phyloP scores from a whole-genome alignment of 2,113 vertebrate species.

The Apaloderma vittatum region DNA sequence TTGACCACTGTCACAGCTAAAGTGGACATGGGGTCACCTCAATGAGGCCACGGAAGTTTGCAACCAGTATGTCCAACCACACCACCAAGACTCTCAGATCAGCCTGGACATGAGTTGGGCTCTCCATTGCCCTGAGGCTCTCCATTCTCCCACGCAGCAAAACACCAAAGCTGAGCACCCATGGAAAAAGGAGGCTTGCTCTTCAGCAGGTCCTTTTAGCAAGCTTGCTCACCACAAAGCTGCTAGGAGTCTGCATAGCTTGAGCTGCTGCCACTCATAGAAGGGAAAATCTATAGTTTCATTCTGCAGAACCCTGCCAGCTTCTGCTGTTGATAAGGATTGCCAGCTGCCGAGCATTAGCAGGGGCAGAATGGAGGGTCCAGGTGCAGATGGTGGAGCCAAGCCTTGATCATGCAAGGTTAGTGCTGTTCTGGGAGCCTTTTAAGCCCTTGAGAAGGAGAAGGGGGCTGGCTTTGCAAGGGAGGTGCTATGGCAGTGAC shows the following conservation, averaged over 20 bases:
- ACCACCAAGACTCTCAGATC: not conserved
- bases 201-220: not conserved
- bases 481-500: not conserved
- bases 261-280: not conserved
- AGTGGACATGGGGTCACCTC: not conserved
- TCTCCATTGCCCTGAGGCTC: not conserved
- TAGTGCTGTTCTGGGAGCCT: not conserved
- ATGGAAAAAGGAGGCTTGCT: not conserved
- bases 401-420: not conserved
- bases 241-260: not conserved
- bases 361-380: not conserved
- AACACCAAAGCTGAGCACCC: not conserved
- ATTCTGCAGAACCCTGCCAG: not conserved
- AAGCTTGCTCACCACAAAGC: not conserved
- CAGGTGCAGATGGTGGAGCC: not conserved
- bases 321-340: not conserved
- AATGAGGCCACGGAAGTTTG: fast-evolving
- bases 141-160: fast-evolving
- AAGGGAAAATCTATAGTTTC: not conserved
- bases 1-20: fast-evolving
- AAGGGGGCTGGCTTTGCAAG: not conserved
- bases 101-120: not conserved
- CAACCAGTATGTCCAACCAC: not conserved
- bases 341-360: not conserved
- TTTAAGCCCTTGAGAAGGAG: not conserved